Evolutionary conservation across 1,140 invertebrate species (phyloP).

Genomic region (Penaeus japonicus): DNA sequence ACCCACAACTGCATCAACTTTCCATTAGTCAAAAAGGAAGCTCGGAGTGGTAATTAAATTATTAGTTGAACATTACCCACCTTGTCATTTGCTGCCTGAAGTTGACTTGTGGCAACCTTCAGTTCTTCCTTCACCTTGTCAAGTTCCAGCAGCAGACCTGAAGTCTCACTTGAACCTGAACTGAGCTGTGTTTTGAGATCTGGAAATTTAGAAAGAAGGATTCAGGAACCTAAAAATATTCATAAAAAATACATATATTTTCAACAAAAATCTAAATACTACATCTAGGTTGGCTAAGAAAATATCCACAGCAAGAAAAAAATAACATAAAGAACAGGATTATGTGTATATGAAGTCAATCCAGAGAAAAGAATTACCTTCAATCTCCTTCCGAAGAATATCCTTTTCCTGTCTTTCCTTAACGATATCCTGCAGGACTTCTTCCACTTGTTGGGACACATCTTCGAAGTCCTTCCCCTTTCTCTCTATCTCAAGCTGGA

Average conservation of each 20-base stretch:
- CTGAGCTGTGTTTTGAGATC: conserved; percentile 8
- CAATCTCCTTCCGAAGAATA: conserved; percentile 30
- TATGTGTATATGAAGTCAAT: no score
- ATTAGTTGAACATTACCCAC: conserved; percentile 17
- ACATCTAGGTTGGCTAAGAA: background rate
- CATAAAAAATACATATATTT: background rate
- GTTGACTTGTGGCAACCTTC: background rate
- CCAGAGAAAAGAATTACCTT: background rate
- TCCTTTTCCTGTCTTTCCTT: conserved; percentile 42
- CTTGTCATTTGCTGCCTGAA: background rate
- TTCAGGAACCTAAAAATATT: background rate
- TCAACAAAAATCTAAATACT: no score
- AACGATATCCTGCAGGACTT: conserved; percentile 10
- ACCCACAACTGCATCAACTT: no score
- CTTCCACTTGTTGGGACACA: conserved; percentile 22
- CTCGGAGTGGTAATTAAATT: background rate
- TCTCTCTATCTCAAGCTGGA: conserved; percentile 37
- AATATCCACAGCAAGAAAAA: background rate
- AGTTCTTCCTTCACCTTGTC: conserved; percentile 30
- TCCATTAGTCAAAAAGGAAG: no score
- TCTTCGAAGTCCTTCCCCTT: conserved; percentile 38
- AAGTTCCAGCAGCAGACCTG: conserved; percentile 14
- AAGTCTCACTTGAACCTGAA: background rate
- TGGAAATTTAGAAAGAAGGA: background rate
- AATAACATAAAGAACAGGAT: background rate